Conservation (phyloP, 2,797 vertebrate genomes). For the Cyclopterus lumpus region DNA sequence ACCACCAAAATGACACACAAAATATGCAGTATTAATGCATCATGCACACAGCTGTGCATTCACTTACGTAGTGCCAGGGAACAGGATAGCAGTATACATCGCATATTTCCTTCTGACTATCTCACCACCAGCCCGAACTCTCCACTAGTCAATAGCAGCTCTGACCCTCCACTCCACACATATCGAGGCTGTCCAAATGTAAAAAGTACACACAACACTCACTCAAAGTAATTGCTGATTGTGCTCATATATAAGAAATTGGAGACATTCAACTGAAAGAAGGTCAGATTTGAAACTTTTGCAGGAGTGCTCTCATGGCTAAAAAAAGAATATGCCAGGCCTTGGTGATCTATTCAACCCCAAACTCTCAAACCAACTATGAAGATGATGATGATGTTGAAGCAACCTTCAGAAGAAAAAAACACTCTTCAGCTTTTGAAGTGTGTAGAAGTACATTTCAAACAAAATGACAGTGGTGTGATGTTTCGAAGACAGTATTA, state of each 20-base stretch:
- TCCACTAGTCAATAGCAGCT: neutral
- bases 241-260: constrained; percentile 44
- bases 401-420: constrained; percentile 22
- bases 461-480: neutral
- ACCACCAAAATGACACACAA: constrained; percentile 22
- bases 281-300: constrained; percentile 25
- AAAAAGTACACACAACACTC: constrained; percentile 5
- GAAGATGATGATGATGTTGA: constrained; percentile 16
- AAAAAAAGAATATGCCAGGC: constrained; percentile 1
- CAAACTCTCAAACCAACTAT: constrained; percentile 13
- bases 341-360: constrained; percentile 15
- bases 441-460: neutral
- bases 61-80: neutral
- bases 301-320: neutral
- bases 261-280: constrained; percentile 23
- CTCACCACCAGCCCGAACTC: constrained; percentile 1
- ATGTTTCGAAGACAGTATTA: neutral
- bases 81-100: no score
- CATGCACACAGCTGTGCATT: constrained; percentile 31
- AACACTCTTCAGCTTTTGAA: neutral
- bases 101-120: constrained; percentile 12
- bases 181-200: constrained; percentile 2
- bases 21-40: constrained; percentile 18
- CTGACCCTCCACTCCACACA: constrained; percentile 18
- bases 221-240: constrained; percentile 53